Conservation (phyloP, 2,888 invertebrate genomes). For the Rotaria socialis region DNA sequence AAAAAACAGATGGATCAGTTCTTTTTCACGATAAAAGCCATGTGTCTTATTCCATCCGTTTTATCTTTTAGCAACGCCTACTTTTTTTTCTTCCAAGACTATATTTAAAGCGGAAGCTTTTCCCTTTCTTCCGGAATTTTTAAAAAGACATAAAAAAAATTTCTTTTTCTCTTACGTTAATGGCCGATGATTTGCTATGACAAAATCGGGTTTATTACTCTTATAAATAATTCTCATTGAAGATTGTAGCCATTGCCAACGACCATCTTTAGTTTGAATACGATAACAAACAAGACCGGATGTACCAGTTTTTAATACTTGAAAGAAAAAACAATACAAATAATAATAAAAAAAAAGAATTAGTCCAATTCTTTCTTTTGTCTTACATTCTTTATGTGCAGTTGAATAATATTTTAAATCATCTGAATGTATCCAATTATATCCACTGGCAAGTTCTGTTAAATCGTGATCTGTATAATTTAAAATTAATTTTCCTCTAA, state of each 20-base stretch:
- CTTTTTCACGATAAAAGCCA: constrained; percentile 39
- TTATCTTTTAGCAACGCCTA: neutral
- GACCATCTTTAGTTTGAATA: constrained; percentile 80
- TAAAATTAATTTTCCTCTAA: constrained; percentile 85
- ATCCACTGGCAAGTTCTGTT: constrained; percentile 77
- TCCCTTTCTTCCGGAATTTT: neutral
- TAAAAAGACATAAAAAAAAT: constrained; percentile 54
- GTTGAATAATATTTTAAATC: constrained; percentile 94
- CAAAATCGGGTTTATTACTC: constrained; percentile 97
- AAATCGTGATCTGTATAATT: constrained; percentile 84
- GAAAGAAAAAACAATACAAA: too few relatives aligned
- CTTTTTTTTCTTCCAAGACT: neutral
- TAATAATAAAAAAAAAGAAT: constrained; percentile 55
- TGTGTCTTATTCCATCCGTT: neutral
- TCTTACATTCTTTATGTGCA: constrained; percentile 96
- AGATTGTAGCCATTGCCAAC: constrained; percentile 97
- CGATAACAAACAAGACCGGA: constrained; percentile 98
- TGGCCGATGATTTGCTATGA: constrained; percentile 94
- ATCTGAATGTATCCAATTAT: constrained; percentile 93
- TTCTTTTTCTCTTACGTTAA: constrained; percentile 80
- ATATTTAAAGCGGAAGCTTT: constrained; percentile 28
- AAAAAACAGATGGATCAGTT: neutral
- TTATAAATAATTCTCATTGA: constrained; percentile 93
- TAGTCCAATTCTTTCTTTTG: constrained; percentile 60
- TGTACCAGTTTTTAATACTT: constrained; percentile 95